phyloP scores from a whole-genome alignment of 2,113 vertebrate genomes.

The Chauna torquata region DNA sequence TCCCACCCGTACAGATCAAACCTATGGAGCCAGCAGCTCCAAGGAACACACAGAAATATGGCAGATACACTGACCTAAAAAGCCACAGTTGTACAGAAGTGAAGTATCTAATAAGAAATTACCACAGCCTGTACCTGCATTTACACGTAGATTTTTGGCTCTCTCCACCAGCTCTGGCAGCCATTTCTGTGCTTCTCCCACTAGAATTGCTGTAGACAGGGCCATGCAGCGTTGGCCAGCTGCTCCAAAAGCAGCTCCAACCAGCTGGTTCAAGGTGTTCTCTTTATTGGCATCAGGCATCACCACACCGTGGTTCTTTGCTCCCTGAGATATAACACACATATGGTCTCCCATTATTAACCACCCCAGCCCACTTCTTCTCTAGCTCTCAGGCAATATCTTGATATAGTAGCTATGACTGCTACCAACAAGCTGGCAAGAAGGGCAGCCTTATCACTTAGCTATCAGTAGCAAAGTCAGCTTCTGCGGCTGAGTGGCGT shows the following conservation, averaged over 20 bases:
- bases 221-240: constrained; percentile 98
- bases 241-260: constrained; percentile 95
- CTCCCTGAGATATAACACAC: constrained; percentile 80
- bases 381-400: not conserved
- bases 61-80: not conserved
- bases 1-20: not conserved
- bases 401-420: not conserved
- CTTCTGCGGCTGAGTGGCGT: not conserved
- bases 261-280: constrained; percentile 95
- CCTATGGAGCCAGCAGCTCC: not conserved
- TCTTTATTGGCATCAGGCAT: constrained; percentile 99
- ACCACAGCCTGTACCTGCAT: constrained; percentile 82
- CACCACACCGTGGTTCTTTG: constrained; percentile 97
- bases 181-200: constrained; percentile 91
- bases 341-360: not conserved
- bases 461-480: not conserved
- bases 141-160: constrained; percentile 88
- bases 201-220: constrained; percentile 92
- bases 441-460: not conserved
- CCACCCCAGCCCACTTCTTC: not conserved
- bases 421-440: not conserved
- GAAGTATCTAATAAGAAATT: not conserved
- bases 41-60: not conserved
- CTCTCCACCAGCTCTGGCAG: constrained; percentile 93
- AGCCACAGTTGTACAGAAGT: not conserved